Evolutionary conservation across 2,888 invertebrate species (phyloP).

Genomic region (Patella depressa): DNA sequence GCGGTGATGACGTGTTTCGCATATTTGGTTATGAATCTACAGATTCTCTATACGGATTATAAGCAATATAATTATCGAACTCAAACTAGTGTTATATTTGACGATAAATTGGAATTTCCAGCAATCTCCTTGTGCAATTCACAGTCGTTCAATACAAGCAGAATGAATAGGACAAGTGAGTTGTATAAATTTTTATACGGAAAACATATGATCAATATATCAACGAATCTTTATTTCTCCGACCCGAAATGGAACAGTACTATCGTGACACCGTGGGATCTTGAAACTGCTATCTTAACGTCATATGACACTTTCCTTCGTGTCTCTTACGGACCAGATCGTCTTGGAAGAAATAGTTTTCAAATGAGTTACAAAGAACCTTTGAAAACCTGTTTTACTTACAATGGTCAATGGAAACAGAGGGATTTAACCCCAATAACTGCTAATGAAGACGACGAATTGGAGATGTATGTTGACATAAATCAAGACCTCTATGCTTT

Average conservation of each 20-base stretch:
- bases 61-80: neutral
- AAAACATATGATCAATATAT: neutral
- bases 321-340: neutral
- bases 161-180: neutral
- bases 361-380: neutral
- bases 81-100: neutral
- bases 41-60: neutral
- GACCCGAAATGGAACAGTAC: neutral
- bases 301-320: neutral
- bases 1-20: neutral
- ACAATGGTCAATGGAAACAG: neutral
- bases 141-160: neutral
- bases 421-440: neutral
- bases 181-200: neutral
- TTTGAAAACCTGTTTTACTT: neutral
- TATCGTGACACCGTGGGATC: neutral
- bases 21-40: neutral
- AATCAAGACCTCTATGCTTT: neutral
- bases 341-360: neutral
- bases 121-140: neutral
- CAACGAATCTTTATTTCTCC: neutral
- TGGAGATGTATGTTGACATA: neutral
- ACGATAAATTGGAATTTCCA: neutral
- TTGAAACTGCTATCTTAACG: neutral
- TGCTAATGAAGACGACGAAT: neutral